A percentile compares a stretch with the other conserved stretches of the same genome.
Conservation (phyloP, 2,113 vertebrate genomes). For the Oncorhynchus masou region DNA sequence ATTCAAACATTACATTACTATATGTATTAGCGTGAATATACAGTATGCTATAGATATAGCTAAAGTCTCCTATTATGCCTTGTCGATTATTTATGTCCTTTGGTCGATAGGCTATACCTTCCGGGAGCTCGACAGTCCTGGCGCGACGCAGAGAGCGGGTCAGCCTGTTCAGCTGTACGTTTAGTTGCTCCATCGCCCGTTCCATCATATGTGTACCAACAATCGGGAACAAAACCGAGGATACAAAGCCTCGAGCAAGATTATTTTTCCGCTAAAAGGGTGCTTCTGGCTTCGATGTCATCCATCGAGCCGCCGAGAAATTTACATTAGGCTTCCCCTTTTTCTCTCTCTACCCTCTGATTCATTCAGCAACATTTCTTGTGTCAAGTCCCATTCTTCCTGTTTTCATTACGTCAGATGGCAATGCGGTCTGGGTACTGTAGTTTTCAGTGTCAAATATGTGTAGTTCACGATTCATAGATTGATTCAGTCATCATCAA, state of each 20-base stretch:
- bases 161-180: slow-evolving; percentile 85
- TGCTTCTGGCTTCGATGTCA: slow-evolving; percentile 11
- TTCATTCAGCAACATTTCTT: slow-evolving; percentile 34
- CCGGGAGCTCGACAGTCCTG: slow-evolving; percentile 94
- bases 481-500: neutral
- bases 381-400: slow-evolving; percentile 58
- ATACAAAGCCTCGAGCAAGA: slow-evolving; percentile 16
- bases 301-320: slow-evolving; percentile 48
- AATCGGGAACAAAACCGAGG: slow-evolving; percentile 19
- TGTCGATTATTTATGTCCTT: neutral
- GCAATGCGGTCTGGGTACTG: slow-evolving; percentile 67
- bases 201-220: slow-evolving; percentile 84
- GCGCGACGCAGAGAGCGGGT: slow-evolving; percentile 93
- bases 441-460: slow-evolving; percentile 47
- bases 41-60: neutral
- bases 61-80: neutral
- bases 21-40: neutral
- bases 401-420: slow-evolving; percentile 60
- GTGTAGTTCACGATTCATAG: neutral
- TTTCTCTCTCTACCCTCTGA: slow-evolving; percentile 2
- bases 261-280: slow-evolving; percentile 10
- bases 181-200: slow-evolving; percentile 96
- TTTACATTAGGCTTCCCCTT: neutral
- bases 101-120: slow-evolving; percentile 71
- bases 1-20: too few relatives aligned